Base-by-base conservation (phyloP, 2,113 vertebrate species). In the Neotoma lepida region DNA sequence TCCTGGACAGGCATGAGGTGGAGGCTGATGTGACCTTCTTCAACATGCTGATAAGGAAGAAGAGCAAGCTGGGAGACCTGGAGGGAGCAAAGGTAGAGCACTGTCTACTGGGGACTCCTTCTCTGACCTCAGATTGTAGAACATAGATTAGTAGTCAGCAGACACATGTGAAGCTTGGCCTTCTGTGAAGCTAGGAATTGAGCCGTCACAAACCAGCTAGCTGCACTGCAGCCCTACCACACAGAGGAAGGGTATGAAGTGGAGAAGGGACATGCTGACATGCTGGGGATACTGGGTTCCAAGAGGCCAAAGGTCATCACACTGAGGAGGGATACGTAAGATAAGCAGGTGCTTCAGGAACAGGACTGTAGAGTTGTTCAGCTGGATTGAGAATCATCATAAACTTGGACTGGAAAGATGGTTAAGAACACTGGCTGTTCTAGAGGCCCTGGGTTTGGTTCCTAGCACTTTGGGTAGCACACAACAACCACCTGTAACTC, bases 21-120 rank as follows among this genome's bases (percentile, higher is more conserved):
- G 98, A 99, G 95, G 98, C 98, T 0, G 99, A 99, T 1, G 94
- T 98, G 18, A 98, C 98, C 0, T 99, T 99, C 96, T 99, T 99
- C 92, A 99, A 99, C 93, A 98, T 98, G 0, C 98, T 98, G 96
- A 98, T 99, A 80, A 98, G 98, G 92, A 99, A 98, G 96, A 98
- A 98, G 58, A 99, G 99, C 78, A 99, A 97, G 97, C 93, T 78
- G 14, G 98, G 98, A 46, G 98, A 99, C 92, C 96, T 99, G 71
- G 97, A 99, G 30, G 99, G 98, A 22, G 99, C 99, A 1, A 99
- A 99, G 99, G 99, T 99, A 93, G 97, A 97, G 20, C 35, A 18
- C 9, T 4, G 22, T 35, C n/a, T 49, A 17, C 12, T 12, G 41
- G 24, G 63, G 12, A 20, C 56, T 9, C 26, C 30, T 7, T 51